Evolutionary conservation across 2,113 vertebrate species (phyloP).

Genomic region (Lutjanus erythropterus): DNA sequence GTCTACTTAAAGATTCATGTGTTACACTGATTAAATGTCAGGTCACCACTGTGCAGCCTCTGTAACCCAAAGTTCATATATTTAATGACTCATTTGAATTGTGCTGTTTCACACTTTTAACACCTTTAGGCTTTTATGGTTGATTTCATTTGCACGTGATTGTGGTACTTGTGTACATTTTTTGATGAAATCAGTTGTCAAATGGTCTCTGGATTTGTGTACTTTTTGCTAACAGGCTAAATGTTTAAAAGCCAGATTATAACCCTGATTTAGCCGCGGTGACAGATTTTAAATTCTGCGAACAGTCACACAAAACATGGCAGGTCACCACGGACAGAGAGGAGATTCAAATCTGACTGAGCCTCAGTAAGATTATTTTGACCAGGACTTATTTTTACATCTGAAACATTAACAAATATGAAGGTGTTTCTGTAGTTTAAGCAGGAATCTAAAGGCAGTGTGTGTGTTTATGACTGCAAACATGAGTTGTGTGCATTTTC

Average conservation of each 20-base stretch:
- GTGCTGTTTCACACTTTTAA: neutral
- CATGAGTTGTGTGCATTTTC: neutral
- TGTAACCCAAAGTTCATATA: constrained; percentile 1
- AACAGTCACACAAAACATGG: neutral
- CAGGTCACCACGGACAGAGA: constrained; percentile 13
- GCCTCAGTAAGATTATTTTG: neutral
- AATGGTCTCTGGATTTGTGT: neutral
- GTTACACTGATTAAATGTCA: constrained; percentile 17
- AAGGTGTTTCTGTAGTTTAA: neutral
- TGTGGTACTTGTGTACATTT: neutral
- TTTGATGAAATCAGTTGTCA: constrained; percentile 12
- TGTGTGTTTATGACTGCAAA: neutral
- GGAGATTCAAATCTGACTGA: constrained; percentile 5
- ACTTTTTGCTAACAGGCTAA: neutral
- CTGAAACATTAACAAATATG: neutral
- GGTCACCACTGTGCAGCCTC: neutral
- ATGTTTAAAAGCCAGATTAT: constrained; percentile 29
- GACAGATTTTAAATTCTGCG: constrained; percentile 3
- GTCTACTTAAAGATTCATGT: constrained; percentile 12
- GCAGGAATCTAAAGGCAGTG: neutral
- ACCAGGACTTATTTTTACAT: neutral
- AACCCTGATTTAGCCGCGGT: constrained; percentile 5
- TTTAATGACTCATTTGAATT: constrained; percentile 25
- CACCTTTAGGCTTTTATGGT: neutral
- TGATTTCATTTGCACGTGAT: neutral